Evolutionary conservation across 1,140 invertebrate genomes (phyloP).

Genomic region (Limonius californicus): DNA sequence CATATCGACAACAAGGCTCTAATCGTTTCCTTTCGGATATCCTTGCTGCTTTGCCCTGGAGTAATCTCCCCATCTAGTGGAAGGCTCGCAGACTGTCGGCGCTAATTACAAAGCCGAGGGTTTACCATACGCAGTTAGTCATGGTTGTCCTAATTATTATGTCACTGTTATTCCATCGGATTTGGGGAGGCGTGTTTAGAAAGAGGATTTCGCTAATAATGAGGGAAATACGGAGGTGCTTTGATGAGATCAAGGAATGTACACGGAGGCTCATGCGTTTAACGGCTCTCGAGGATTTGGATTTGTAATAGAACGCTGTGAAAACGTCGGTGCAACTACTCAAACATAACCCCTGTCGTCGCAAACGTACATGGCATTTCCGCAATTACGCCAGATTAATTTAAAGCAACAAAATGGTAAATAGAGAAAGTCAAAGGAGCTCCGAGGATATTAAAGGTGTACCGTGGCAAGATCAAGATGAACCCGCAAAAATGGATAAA

Average conservation of each 20-base stretch:
- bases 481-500: no score
- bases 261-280: no score
- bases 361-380: no score
- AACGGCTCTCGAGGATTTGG: no score
- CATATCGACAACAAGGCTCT: constrained; percentile 12
- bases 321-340: no score
- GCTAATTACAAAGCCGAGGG: constrained; percentile 12
- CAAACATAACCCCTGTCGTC: no score
- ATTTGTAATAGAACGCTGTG: no score
- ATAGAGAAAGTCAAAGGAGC: no score
- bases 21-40: constrained; percentile 10
- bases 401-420: no score
- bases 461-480: no score
- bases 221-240: neutral
- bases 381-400: no score
- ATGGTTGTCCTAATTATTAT: constrained; percentile 12
- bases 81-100: constrained; percentile 6
- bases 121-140: constrained; percentile 12
- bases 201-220: constrained; percentile 5
- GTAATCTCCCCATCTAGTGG: constrained; percentile 5
- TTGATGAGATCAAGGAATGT: neutral
- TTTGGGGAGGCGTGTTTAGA: neutral
- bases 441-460: no score
- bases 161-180: constrained; percentile 3
- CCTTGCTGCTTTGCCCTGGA: constrained; percentile 9